Conservation (phyloP, 2,113 vertebrate genomes). For the Gymnorhina tibicen region DNA sequence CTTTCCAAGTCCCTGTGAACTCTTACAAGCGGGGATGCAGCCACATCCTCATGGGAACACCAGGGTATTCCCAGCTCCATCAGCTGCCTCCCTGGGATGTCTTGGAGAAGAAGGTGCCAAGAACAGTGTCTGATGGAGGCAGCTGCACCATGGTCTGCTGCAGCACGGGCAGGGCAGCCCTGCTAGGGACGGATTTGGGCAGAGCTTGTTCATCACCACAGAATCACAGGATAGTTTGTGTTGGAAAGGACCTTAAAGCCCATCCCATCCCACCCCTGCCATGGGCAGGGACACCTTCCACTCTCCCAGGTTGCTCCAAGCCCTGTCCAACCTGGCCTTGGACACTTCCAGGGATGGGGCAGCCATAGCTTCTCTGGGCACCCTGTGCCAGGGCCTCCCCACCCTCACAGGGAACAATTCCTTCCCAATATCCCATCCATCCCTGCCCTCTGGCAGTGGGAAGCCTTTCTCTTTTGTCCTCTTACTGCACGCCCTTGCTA, state of each 20-base stretch:
- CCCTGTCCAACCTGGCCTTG: accelerated
- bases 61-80: not conserved
- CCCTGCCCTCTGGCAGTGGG: not conserved
- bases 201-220: not conserved
- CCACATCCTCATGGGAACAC: not conserved
- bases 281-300: not conserved
- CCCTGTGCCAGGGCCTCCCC: not conserved
- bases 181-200: not conserved
- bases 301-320: not conserved
- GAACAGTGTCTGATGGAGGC: not conserved
- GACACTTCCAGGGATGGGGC: not conserved
- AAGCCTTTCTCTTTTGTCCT: not conserved
- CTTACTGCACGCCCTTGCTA: accelerated
- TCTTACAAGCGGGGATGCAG: not conserved
- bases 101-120: not conserved
- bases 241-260: not conserved
- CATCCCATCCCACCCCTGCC: not conserved
- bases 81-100: accelerated
- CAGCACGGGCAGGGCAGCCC: not conserved
- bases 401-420: not conserved
- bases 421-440: not conserved
- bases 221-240: not conserved
- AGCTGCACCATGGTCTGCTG: accelerated
- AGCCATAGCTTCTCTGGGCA: not conserved
- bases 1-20: not conserved